Base-by-base conservation (phyloP, 2,888 invertebrate genomes). In the Noctua pronuba region DNA sequence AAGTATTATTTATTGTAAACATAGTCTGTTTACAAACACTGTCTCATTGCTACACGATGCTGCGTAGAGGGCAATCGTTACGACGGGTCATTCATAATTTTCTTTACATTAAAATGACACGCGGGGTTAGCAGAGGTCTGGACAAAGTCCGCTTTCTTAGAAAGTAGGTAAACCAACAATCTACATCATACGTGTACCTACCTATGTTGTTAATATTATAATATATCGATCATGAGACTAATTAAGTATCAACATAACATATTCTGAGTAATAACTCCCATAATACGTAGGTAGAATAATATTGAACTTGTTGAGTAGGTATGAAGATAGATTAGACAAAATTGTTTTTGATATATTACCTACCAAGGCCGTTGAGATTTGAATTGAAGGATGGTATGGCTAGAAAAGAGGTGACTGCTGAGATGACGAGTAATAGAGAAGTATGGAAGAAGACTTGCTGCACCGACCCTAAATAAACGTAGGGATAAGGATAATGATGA, bases 11-110 rank as follows among this genome's bases (percentile, higher is more conserved):
- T 62, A 38, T 38, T n/a, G 65, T 55, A 44, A 65, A 65, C 44
- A 64, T 16, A 58, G 8, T 24, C 16, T 77, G 46, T 77, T 77
- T 77, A 77, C 35, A 46, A 77, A 77, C 77, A 77, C 18, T 46
- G 10, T 4, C 13, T 66, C 11, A 58, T 76, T 41, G 49, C 77
- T 49, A 66, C 18, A 77, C 35, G 35, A 35, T 28, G 28, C 44
- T 55, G 28, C 18, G 18, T 46, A 28, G n/a, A 76, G 65, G 64
- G 44, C 44, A 66, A 58, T 31, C 44, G 31, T 44, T 66, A 46
- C 18, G 35, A 46, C 65, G 31, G 66, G 46, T 77, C 46, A 77
- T 21, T 49, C n/a, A 31, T 49, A 76, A 11, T 77, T 65, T 65
- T 76, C 76, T 75, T 77, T 18, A 60, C n/a, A 31, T 46, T 24